Conservation (phyloP, 1,140 invertebrate species). For the Drosophila ananassae region DNA sequence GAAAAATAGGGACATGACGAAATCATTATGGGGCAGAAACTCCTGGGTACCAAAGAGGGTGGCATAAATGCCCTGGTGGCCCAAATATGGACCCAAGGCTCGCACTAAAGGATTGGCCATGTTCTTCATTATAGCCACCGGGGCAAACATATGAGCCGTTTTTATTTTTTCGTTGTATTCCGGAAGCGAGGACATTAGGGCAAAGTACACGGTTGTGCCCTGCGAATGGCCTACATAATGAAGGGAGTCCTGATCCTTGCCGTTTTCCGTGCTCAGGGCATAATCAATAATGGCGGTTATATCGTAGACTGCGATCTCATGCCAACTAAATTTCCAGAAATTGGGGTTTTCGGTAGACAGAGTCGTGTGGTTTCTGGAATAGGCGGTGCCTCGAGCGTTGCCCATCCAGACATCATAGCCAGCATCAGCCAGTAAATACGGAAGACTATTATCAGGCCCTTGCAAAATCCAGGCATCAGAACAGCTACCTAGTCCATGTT, state of each 20-base stretch:
- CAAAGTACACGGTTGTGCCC: conserved; percentile 86
- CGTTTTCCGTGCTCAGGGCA: conserved; percentile 85
- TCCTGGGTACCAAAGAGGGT: conserved; percentile 83
- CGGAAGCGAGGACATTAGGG: conserved; percentile 85
- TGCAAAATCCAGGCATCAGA: conserved; percentile 90
- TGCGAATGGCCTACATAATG: conserved; percentile 88
- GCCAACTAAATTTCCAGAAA: conserved; percentile 87
- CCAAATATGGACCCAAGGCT: conserved; percentile 56
- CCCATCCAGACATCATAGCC: conserved; percentile 89
- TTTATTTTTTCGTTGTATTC: conserved; percentile 86
- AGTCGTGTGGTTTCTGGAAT: conserved; percentile 84
- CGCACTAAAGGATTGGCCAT: conserved; percentile 71
- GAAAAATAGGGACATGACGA: conserved; percentile 54
- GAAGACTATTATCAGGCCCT: conserved; percentile 86
- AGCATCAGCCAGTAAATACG: conserved; percentile 87
- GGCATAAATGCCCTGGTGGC: conserved; percentile 72
- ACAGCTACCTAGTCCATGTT: conserved; percentile 89
- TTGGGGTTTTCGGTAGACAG: conserved; percentile 84
- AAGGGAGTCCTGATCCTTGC: conserved; percentile 84
- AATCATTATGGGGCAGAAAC: conserved; percentile 63
- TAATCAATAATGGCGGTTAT: conserved; percentile 89
- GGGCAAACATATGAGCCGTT: conserved; percentile 86
- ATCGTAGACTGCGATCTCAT: conserved; percentile 89
- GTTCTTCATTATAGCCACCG: conserved; percentile 85
- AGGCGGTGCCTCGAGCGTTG: conserved; percentile 85